A percentile compares a stretch with the other conserved stretches of the same genome.
phyloP scores from a whole-genome alignment of 2,888 invertebrate species.

The Xylota segnis region DNA sequence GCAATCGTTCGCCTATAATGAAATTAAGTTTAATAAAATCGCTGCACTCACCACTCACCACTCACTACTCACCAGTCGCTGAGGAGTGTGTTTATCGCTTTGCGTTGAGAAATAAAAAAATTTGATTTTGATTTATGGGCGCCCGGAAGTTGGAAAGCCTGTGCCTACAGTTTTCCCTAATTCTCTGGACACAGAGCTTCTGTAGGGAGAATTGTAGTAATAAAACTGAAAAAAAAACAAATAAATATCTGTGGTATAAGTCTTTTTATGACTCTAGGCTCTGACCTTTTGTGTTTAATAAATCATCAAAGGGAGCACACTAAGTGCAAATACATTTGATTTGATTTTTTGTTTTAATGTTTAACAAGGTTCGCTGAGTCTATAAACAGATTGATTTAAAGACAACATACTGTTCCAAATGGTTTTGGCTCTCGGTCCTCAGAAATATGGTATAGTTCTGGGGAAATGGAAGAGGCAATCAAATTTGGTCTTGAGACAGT shows the following conservation, averaged over 20 bases:
- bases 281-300: constrained; percentile 50
- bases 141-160: constrained; percentile 53
- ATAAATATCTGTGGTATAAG: constrained; percentile 2
- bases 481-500: no score
- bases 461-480: not conserved
- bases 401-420: not conserved
- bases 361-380: constrained; percentile 1
- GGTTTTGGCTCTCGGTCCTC: not conserved
- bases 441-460: not conserved
- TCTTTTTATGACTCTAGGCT: not conserved
- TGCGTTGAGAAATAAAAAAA: constrained; percentile 12
- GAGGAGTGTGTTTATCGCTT: constrained; percentile 38
- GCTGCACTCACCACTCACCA: constrained; percentile 39
- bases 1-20: constrained; percentile 42
- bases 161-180: not conserved
- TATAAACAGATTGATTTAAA: constrained; percentile 22
- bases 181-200: not conserved
- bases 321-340: constrained; percentile 21
- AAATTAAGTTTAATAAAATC: constrained; percentile 53
- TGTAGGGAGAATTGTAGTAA: constrained; percentile 7
- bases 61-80: no score
- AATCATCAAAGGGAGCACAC: constrained; percentile 34
- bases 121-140: constrained; percentile 45
- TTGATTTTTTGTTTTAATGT: constrained; percentile 4
- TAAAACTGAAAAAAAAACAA: not conserved